Base-by-base conservation (phyloP, 2,797 vertebrate genomes). In the Neosilurus mollespiculum region DNA sequence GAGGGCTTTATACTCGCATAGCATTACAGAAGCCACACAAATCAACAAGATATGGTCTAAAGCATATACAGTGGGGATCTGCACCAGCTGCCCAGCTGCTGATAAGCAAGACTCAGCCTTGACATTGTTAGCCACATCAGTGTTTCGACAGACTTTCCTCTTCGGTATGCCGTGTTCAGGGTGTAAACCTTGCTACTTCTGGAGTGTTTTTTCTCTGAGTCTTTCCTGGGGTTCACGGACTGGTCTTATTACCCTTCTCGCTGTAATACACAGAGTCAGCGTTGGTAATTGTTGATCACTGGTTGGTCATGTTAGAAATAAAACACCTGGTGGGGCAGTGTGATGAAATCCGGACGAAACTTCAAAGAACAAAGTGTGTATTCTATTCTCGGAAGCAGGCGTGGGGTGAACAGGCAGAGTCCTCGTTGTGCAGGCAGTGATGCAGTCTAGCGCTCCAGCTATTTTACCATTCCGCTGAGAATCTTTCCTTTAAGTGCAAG, bases 391-490 rank as follows among this genome's bases (percentile, higher is more conserved):
- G 16, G 24, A 73, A 9, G 59, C 76, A 62, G 58, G 9, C 12
- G 12, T 5, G n/a, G 22, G 37, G 14, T 24, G 59, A 43, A 62
- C 10, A 78, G 59, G 34, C 34, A 78, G 75, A 49, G 61, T 49
- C 10, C 18, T 62, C 1, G 9, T 80, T 67, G 64, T 64, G 64
- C 24, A 64, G 62, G 49, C 65, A 61, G 24, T 30, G 24, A 61
- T 67, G 58, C 72, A 56, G 69, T 76, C 62, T 24, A n/a, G 49
- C 61, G 8, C 26, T 73, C 58, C 64, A 34, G 75, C 30, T 80
- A 34, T 81, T 83, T 73, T 37, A 24, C 71, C 64, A 20, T 64
- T 80, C 80, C 80, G 80, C 80, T 49, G 58, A 67, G 73, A 81
- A 49, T 73, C 54, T 78, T 53, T 34, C 61, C 54, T 66, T 65